These are phyloP conservation scores for Scaptodrosophila latifasciaeformis DNA, from an alignment of 2,888 invertebrate species.

Conservation along the genomic window DNA sequence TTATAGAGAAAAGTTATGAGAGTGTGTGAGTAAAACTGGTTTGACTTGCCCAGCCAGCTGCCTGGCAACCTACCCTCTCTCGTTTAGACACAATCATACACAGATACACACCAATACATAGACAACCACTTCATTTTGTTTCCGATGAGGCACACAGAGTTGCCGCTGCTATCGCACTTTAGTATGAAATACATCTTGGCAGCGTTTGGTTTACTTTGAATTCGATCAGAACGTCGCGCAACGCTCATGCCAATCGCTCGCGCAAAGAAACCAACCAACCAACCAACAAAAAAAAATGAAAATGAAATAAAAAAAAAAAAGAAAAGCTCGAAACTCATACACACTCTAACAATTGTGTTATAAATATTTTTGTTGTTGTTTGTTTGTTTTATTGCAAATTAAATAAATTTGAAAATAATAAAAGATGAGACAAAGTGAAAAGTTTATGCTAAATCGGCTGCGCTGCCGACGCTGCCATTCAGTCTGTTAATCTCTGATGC, in stretches of 20 bases:
- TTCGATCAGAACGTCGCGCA: too few species aligned
- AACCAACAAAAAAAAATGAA: constrained; percentile 10
- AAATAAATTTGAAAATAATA: constrained; percentile 1
- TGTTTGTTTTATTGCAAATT: too few species aligned
- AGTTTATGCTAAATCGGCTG: constrained; percentile 46
- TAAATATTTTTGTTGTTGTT: too few species aligned
- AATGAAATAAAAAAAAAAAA: constrained; percentile 2
- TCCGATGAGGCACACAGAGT: constrained; percentile 37
- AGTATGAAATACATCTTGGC: constrained; percentile 54
- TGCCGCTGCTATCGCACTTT: constrained; percentile 43
- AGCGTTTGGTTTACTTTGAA: constrained; percentile 38
- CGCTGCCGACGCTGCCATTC: constrained; percentile 20
- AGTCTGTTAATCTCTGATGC: neutral
- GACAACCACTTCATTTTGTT: constrained; percentile 57
- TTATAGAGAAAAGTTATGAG: constrained; percentile 55
- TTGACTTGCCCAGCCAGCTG: constrained; percentile 43
- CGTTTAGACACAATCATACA: constrained; percentile 11
- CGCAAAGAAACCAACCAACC: neutral
- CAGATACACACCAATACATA: constrained; percentile 38
- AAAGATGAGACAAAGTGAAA: constrained; percentile 41
- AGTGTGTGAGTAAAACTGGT: constrained; percentile 45
- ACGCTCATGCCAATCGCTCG: too few species aligned
- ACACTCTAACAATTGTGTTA: too few species aligned
- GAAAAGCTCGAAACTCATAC: too few species aligned
- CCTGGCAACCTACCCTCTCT: constrained; percentile 31